Base-by-base conservation (phyloP, 2,113 vertebrate genomes). In the Neoarius graeffei region DNA sequence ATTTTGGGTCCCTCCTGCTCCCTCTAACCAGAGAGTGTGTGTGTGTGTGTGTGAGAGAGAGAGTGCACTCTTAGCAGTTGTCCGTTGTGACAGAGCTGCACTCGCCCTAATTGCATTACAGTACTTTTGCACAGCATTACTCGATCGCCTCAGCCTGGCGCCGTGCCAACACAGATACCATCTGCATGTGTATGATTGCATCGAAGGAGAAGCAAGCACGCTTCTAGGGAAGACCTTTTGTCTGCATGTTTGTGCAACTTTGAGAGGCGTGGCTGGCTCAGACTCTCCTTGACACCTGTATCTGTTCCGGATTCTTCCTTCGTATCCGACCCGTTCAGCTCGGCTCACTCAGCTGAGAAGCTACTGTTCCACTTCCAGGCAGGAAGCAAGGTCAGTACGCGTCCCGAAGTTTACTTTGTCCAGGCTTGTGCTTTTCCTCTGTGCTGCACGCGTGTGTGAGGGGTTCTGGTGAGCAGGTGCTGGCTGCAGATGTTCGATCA, bases 91-190 rank as follows among this genome's bases (percentile, higher is more conserved):
- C 0, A 89, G 91, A 89, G 87, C 89, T 93, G 89, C 90, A 89
- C 91, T 91, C 87, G 90, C 87, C 87, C 87, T 93, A 93, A 93
- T 95, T 90, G 48, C 90, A 92, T 96, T 94, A 96, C 94, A 93
- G 90, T 85, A 92, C 92, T 93, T 92, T 93, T 92, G 91, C 94
- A 94, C 85, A 85, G 94, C 95, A 93, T 94, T 91, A 93, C 64
- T 87, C 94, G 94, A 96, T 97, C 95, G 97, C 95, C 95, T 93
- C 91, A 87, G 20, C 90, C 88, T 97, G 97, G 97, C 94, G 48
- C 85, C 5, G 50, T 92, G 95, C 96, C 96, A 97, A 89, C 90
- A 89, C 62, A 88, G 92, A 91, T 88, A 83, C 79, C 56, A 1
- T 52, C n/a, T 6, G 81, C 88, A 23, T 30, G 74, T 77, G 86